phyloP scores from a whole-genome alignment of 2,113 vertebrate genomes.

The Eolophus roseicapilla region DNA sequence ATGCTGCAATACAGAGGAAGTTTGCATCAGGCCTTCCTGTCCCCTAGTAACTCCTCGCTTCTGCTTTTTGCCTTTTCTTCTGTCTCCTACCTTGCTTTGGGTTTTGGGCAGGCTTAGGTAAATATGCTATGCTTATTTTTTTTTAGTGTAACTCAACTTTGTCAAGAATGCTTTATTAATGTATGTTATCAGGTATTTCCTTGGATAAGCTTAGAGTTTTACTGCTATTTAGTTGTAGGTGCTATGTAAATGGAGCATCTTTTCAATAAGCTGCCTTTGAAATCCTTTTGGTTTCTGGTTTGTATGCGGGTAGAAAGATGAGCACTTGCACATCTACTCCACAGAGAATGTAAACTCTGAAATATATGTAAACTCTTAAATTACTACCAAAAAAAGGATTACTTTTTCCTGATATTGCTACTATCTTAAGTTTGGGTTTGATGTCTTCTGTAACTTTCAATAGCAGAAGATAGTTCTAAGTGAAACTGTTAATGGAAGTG shows the following conservation, averaged over 20 bases:
- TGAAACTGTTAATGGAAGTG: not conserved
- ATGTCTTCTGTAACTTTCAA: not conserved
- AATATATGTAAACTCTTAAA: not conserved
- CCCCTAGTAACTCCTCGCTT: not conserved
- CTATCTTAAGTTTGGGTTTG: not conserved
- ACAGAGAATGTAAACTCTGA: not conserved
- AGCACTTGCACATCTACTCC: not conserved
- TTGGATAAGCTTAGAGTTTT: not conserved
- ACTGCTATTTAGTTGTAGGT: not conserved
- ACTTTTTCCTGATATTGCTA: not conserved
- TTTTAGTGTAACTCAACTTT: not conserved
- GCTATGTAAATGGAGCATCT: not conserved
- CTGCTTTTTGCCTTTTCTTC: not conserved
- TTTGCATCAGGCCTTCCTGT: not conserved
- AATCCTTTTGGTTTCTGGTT: not conserved
- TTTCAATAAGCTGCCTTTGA: not conserved
- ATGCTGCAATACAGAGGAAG: not conserved
- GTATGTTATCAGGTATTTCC: not conserved
- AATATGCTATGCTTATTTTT: not conserved
- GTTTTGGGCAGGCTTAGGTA: not conserved
- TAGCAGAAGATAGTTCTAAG: not conserved
- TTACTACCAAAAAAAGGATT: not conserved
- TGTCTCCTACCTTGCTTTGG: not conserved
- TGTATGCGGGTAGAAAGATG: not conserved
- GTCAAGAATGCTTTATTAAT: not conserved